Evolutionary conservation across 2,113 vertebrate species (phyloP), one percentile per base, ranked within the genome.

Genomic region (Osmerus mordax): DNA sequence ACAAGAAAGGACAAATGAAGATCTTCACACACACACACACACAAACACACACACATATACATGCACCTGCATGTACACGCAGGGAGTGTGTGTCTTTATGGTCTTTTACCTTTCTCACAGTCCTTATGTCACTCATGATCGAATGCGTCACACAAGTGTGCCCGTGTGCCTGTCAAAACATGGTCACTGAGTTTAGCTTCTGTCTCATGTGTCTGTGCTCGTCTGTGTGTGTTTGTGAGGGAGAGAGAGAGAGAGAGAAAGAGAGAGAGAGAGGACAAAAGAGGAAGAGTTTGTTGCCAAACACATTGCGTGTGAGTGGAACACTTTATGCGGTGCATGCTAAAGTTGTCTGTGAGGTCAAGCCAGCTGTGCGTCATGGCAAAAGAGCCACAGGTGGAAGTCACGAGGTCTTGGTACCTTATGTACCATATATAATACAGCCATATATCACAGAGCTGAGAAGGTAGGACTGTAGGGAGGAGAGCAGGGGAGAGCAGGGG

Each of bases 201-300:
- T 12, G 41, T 47, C 41, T 47, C 9, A 5, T 47, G 9, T 11
- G 41, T 47, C 7, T 9, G 41, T 47, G 41, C 41, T 47, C 1
- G 41, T 47, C 9, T 47, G 9, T 47, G 9, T 12, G 41, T 47
- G 32, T 36, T 36, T 36, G 32, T 7, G 32, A 47, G 9, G 41
- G 41, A 7, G 41, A 21, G 21, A 21, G 21, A 21, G 53, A 54
- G 53, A 54, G 53, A 21, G 21, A 21, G 21, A 21, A 9, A 54
- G 53, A 54, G 53, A 18, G 53, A 54, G 16, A 11, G 13, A 18
- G 53, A 18, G 14, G 54, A 9, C 15, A 5, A 18, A 14, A 56
- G 54, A n/a, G n/a, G 54, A n/a, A 56, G 28, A 75, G 69, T 87
- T 78, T 88, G 84, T 85, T 81, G 66, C 62, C 77, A 82, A 86